Evolutionary conservation across 2,113 vertebrate genomes (phyloP).

Genomic region (Cygnus atratus): DNA sequence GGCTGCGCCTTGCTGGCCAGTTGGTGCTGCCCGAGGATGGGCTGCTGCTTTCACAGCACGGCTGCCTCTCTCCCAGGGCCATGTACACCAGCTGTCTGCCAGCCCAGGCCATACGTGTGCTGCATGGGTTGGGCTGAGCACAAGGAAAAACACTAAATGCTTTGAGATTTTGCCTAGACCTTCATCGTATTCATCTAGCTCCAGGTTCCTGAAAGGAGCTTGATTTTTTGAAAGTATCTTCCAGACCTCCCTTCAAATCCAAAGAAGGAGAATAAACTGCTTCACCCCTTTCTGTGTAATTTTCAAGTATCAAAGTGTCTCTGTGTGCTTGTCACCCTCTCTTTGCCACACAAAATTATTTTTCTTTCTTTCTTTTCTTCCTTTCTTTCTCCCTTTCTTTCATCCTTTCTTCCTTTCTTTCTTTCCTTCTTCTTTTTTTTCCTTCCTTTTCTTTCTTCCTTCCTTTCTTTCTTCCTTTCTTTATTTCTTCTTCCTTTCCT

Average conservation of each 20-base stretch:
- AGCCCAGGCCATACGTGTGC: neutral
- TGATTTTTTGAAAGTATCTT: neutral
- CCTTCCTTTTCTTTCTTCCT: too few relatives aligned
- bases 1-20: neutral
- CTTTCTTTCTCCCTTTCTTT: rapidly evolving
- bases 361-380: neutral
- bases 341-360: neutral
- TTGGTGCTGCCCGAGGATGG: too few relatives aligned
- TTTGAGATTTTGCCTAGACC: neutral
- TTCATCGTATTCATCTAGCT: neutral
- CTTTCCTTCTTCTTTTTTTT: too few relatives aligned
- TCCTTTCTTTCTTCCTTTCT: too few relatives aligned
- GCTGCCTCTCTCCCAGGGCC: neutral
- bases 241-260: neutral
- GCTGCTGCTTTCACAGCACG: neutral
- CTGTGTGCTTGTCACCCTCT: rapidly evolving
- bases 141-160: neutral
- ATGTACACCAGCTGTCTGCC: neutral
- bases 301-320: neutral
- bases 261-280: neutral
- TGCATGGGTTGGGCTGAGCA: neutral
- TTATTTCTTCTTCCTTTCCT: rapidly evolving
- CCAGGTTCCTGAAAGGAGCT: neutral
- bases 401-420: too few relatives aligned
- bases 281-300: neutral